Percentiles rank a stretch among this genome's conserved stretches.
These are phyloP conservation scores for Todiramphus saurophagus DNA, from an alignment of 2,113 vertebrate genomes.

Conservation along the genomic window DNA sequence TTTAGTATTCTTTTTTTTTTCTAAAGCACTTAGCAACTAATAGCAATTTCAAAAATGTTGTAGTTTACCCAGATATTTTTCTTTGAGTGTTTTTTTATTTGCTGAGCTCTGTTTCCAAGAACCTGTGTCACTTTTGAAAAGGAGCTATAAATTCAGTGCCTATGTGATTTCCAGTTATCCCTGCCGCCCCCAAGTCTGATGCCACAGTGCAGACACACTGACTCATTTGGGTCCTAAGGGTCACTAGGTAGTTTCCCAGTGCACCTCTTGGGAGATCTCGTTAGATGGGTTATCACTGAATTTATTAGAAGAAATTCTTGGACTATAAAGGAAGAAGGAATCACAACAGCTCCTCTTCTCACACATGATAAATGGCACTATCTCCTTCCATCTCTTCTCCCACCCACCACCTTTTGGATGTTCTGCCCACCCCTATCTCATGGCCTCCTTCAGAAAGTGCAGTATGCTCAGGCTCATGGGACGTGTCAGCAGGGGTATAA, in stretches of 20 bases:
- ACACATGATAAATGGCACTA: not conserved
- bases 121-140: not conserved
- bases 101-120: not conserved
- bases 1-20: not conserved
- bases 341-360: not conserved
- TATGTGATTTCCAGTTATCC: not conserved
- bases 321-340: not conserved
- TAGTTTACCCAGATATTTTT: not conserved
- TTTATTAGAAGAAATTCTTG: not conserved
- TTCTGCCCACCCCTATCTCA: not conserved
- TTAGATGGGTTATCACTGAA: not conserved
- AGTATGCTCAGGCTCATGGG: not conserved
- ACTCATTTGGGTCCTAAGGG: not conserved
- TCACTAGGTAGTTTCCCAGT: not conserved
- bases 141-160: not conserved
- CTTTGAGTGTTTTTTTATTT: not conserved
- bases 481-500: not conserved
- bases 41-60: not conserved
- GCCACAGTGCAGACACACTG: fast-evolving
- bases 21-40: not conserved
- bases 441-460: not conserved
- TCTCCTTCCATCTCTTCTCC: not conserved
- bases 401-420: not conserved
- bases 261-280: fast-evolving
- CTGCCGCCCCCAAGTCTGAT: not conserved